A percentile compares a stretch with the other conserved stretches of the same genome.
phyloP scores from a whole-genome alignment of 2,888 invertebrate species.

The Pimpla rufipes region DNA sequence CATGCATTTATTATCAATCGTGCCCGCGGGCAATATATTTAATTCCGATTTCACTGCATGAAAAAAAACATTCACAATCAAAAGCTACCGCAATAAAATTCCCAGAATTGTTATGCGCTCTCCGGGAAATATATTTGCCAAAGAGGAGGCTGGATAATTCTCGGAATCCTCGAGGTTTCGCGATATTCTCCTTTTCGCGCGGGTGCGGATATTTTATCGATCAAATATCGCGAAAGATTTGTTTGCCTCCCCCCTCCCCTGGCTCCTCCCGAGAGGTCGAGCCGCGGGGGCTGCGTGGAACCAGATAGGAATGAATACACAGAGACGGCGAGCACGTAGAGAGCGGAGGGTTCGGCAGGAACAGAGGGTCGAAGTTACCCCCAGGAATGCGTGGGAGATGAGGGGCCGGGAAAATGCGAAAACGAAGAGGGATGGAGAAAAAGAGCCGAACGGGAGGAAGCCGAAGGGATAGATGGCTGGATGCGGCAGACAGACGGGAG shows the following conservation, averaged over 20 bases:
- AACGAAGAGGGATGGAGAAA: constrained; percentile 13
- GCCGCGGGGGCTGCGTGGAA: constrained; percentile 3
- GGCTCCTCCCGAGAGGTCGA: constrained; percentile 8
- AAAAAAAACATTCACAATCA: background rate
- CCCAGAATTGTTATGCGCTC: background rate
- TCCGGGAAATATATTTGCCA: background rate
- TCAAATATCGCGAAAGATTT: constrained; percentile 41
- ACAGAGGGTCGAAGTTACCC: constrained; percentile 69
- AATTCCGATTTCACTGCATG: background rate
- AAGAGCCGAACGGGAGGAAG: constrained; percentile 16
- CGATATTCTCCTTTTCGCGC: background rate
- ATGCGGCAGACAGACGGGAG: constrained; percentile 31
- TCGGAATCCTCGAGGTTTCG: constrained; percentile 18
- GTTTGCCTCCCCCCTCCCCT: background rate
- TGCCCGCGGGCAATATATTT: background rate
- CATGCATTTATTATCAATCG: too few species aligned
- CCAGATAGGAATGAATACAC: constrained; percentile 39
- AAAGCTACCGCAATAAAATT: background rate
- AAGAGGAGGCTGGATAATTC: constrained; percentile 16
- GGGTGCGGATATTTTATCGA: constrained; percentile 26
- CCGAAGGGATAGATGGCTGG: constrained; percentile 28
- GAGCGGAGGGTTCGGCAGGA: constrained; percentile 16
- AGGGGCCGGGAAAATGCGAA: constrained; percentile 20
- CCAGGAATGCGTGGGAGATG: constrained; percentile 3
- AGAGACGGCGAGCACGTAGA: constrained; percentile 12